Evolutionary conservation across 2,797 vertebrate species (phyloP).

Genomic region (Eidolon dupreanum): DNA sequence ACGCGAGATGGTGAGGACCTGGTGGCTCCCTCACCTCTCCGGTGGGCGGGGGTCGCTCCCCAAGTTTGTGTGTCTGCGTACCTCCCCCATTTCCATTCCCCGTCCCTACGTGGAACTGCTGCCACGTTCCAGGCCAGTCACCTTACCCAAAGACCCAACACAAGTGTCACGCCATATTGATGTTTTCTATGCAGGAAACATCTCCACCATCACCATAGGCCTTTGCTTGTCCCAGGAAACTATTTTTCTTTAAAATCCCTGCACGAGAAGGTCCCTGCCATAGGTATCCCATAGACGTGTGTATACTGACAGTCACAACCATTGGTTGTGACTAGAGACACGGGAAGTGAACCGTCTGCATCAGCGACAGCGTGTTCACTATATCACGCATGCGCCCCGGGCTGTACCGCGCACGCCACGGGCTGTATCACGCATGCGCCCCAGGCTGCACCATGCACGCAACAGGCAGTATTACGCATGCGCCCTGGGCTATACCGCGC

Average conservation of each 20-base stretch:
- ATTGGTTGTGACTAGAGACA: fast-evolving
- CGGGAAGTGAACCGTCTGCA: fast-evolving
- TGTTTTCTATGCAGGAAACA: no score
- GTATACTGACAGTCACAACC: fast-evolving
- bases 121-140: fast-evolving
- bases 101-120: fast-evolving
- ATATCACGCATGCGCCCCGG: fast-evolving
- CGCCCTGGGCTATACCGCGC: no score
- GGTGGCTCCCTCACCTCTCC: fast-evolving
- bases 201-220: fast-evolving
- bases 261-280: fast-evolving
- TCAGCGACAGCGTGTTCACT: fast-evolving
- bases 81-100: not conserved
- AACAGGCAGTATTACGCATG: no score
- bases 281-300: fast-evolving
- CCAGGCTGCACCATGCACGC: fast-evolving
- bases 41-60: not conserved
- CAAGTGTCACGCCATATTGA: fast-evolving
- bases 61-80: fast-evolving
- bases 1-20: fast-evolving
- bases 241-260: not conserved
- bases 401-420: no score
- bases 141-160: fast-evolving
- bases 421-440: no score
- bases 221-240: not conserved